Evolutionary conservation across 2,797 vertebrate species (phyloP), one percentile per base, ranked within the genome.

Genomic region (Ceyx erithaca): DNA sequence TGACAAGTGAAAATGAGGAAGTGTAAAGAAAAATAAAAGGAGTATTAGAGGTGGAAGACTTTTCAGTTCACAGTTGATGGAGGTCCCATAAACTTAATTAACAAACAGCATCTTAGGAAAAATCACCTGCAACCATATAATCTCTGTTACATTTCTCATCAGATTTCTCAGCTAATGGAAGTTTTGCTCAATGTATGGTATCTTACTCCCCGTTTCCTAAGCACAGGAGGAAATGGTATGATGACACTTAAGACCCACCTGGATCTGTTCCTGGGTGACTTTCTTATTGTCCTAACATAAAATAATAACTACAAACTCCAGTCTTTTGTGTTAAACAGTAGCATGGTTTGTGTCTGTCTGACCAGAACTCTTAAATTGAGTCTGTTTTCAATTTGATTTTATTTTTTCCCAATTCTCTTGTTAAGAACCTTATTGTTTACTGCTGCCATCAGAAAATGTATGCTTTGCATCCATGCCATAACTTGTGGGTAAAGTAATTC

Each of bases 1-100:
- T 96, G 97, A 96, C 93, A 97, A 94, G 96, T 97, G 96, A 96
- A 97, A 97, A 97, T 97, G 96, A 97, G 87, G 94, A 95, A 95
- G 20, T 51, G 43, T 93, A 94, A 87, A 84, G 92, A 85, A 93
- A 93, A 94, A 90, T 68, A 93, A 94, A 91, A 87, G 77, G 78
- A 93, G 66, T 93, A 93, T 81, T 92, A 85, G 87, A 96, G 94
- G 92, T 96, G 90, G 94, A 94, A 78, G 93, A 85, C 95, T 95
- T 95, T 89, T 94, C 90, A 90, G 85, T 90, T 94, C 5, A 6
- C 78, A 87, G 3, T 83, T 92, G 88, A 93, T 94, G 85, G 55
- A 90, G 91, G 93, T 94, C 92, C 85, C 86, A 21, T 85, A 90
- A 91, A 90, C 90, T 79, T 95, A 97, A 97, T 96, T 97, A 96